Evolutionary conservation across 2,113 vertebrate genomes (phyloP), one percentile per base, ranked within the genome.

Genomic region (Ochotona princeps): DNA sequence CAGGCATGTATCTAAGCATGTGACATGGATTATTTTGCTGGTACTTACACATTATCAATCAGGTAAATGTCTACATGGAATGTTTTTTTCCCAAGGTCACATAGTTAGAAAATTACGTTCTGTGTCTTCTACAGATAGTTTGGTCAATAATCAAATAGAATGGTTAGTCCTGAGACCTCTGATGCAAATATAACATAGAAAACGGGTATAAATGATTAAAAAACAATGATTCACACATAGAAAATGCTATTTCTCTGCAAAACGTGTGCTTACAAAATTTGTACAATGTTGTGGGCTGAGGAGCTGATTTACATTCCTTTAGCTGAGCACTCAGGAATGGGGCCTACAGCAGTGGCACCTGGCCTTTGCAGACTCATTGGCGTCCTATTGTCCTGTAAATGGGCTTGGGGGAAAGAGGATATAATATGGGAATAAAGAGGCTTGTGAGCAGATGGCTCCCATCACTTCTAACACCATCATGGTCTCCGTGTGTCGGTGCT

Each of bases 131-230:
- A 79, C 1, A 63, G 26, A 90, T 1, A 72, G 74, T 63, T 79
- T n/a, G 85, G 23, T 69, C 12, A 93, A 61, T 63, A 90, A 89
- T 80, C 38, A 28, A 87, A 66, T 69, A 82, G 63, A 57, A 82
- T 13, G 61, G 25, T 87, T 73, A 74, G 8, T 80, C 90, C n/a
- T 92, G 44, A 85, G 11, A 87, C 21, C 25, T 92, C 72, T 49
- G 13, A 81, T 84, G 26, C 35, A 94, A 35, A 51, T 49, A 81
- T 18, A 35, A 84, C 70, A 18, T 23, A 81, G 10, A 57, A 63
- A 83, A 85, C 70, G 44, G n/a, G 61, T 7, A 82, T 20, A 80
- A 23, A 61, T 1, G 0, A 75, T 61, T 25, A 25, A 61, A 14
- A 83, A 15, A 28, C 35, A 80, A 75, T 38, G 23, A 66, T 49